Conservation (phyloP, 2,113 vertebrate species). For the Smithornis capensis region DNA sequence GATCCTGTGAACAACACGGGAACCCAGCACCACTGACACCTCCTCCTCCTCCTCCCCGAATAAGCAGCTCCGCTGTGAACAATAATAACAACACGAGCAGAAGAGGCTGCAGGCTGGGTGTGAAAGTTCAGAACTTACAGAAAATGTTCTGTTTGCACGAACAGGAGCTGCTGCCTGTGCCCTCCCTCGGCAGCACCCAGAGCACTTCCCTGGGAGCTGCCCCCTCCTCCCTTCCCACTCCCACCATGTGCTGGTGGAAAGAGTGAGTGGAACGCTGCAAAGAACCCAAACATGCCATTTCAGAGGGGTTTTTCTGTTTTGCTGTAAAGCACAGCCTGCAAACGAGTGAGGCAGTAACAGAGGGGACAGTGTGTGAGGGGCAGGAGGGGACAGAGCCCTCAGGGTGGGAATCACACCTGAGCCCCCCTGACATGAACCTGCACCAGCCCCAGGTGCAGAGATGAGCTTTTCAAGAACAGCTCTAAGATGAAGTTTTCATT, state of each 20-base stretch:
- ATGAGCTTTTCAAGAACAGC: not conserved
- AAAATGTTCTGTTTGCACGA: not conserved
- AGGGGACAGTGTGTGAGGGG: not conserved
- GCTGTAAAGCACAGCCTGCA: not conserved
- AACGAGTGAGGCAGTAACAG: not conserved
- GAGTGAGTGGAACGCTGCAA: accelerated
- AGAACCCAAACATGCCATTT: not conserved
- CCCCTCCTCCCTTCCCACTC: not conserved
- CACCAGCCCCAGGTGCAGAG: not conserved
- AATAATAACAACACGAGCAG: not conserved
- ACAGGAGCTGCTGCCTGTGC: not conserved
- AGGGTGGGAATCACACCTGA: not conserved
- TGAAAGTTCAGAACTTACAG: not conserved
- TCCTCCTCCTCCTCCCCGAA: not conserved
- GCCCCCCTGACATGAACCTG: not conserved
- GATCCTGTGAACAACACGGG: not conserved
- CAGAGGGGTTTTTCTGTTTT: not conserved
- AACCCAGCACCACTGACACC: not conserved
- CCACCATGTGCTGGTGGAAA: not conserved
- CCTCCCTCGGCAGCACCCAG: accelerated
- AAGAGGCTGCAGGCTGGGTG: not conserved
- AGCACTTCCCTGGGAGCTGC: not conserved
- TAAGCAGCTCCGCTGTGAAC: not conserved
- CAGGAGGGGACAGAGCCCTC: not conserved
- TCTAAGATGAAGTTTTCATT: constrained; percentile 54